Base-by-base conservation (phyloP, 2,113 vertebrate genomes). In the Tenrec ecaudatus region DNA sequence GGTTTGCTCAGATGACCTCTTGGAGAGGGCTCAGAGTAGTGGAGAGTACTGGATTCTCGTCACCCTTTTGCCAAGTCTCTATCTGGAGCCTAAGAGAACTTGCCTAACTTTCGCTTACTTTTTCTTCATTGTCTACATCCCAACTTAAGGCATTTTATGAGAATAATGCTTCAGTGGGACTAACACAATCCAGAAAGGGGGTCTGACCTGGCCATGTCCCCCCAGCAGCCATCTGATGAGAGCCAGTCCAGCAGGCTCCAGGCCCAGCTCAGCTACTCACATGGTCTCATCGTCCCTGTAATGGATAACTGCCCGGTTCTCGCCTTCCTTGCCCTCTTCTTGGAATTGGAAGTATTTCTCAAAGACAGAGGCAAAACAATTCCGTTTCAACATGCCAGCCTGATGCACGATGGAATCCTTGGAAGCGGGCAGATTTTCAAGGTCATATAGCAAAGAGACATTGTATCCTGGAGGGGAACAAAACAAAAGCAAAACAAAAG, bases 261-360 rank as follows among this genome's bases (percentile, higher is more conserved):
- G 47, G 62, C 92, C 68, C 47, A 60, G 47, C 79, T 64, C 86
- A 33, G 86, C 47, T 81, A 97, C 99, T 96, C 97, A 99, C 99
- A 99, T 99, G 90, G 99, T 99, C 98, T 99, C 99, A 38, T 99
- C 99, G 0, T 99, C 99, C 95, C 99, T 98, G 98, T 99, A 99
- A 98, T 99, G 99, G 96, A 99, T 99, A 94, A 99, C 99, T 0
- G 99, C 99, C 95, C 99, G 98, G 95, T 97, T 98, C 97, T 99
- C 99, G 86, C 99, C 99, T 95, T 99, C 99, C 89, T 98, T 99
- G 89, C 99, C 99, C 83, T 99, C 99, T 92, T 99, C 99, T 97
- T 99, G 99, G 97, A 99, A 99, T 95, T 99, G 99, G 97, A 99
- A 99, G 96, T 99, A 99, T 95, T 99, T 99, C 96, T 99, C 99